Conservation (phyloP, 2,797 vertebrate species). For the Cirrhinus mrigala region DNA sequence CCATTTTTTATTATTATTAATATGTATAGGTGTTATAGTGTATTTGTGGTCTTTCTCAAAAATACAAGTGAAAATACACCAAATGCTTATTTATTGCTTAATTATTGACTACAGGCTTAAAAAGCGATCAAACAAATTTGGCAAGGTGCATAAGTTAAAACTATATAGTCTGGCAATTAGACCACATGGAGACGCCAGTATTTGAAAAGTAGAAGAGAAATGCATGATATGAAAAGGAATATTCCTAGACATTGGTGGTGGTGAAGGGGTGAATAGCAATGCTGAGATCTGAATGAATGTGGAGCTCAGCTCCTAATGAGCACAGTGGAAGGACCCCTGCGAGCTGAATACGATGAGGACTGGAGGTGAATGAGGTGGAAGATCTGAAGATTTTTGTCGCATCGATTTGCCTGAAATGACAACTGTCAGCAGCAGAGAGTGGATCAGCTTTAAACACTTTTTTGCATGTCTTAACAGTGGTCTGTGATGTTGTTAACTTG, state of each 20-base stretch:
- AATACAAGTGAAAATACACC: not conserved
- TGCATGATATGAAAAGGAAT: too few relatives aligned
- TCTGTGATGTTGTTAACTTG: not conserved
- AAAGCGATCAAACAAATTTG: not conserved
- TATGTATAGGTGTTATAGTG: not conserved
- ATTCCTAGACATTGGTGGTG: constrained; percentile 7
- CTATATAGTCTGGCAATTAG: not conserved
- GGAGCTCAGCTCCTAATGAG: constrained; percentile 4
- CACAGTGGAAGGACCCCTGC: not conserved
- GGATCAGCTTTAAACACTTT: not conserved
- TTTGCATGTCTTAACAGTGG: not conserved
- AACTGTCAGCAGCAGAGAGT: constrained; percentile 2
- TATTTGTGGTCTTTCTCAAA: not conserved
- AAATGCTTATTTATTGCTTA: constrained; percentile 13
- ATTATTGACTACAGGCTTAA: constrained; percentile 19
- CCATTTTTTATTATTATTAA: not conserved
- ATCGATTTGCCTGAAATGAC: constrained; percentile 13
- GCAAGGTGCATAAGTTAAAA: constrained; percentile 21
- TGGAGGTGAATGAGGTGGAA: constrained; percentile 18
- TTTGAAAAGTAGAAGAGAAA: too few relatives aligned
- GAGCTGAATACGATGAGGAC: not conserved
- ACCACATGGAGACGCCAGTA: too few relatives aligned
- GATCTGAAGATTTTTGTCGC: not conserved
- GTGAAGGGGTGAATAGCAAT: constrained; percentile 21
- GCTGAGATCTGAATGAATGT: constrained; percentile 20